phyloP scores from a whole-genome alignment of 2,113 vertebrate species.

The Gadus chalcogrammus region DNA sequence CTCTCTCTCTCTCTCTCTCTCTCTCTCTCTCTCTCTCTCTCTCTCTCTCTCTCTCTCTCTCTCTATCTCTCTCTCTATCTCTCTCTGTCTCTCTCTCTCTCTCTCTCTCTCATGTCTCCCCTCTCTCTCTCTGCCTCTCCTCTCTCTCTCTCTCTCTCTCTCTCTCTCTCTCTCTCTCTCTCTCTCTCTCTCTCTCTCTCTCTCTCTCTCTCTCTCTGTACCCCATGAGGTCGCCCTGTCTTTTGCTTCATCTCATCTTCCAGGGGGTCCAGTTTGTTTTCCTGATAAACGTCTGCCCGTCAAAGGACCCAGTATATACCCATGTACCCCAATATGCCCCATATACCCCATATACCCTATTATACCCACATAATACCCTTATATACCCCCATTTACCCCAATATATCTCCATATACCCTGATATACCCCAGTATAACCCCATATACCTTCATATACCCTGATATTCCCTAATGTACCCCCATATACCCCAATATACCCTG shows the following conservation, averaged over 20 bases:
- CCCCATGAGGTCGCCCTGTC: neutral
- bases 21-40: slow-evolving; percentile 7
- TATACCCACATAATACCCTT: too few species aligned
- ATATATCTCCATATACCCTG: too few species aligned
- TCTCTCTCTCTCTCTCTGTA: neutral
- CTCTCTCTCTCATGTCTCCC: neutral
- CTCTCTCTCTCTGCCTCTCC: neutral
- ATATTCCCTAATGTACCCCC: too few species aligned
- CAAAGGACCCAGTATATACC: too few species aligned
- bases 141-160: neutral
- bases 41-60: neutral
- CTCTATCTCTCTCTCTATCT: neutral
- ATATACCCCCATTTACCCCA: too few species aligned
- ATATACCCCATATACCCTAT: too few species aligned
- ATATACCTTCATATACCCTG: too few species aligned
- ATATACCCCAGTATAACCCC: too few species aligned
- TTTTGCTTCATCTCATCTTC: neutral
- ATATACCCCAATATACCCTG: too few species aligned
- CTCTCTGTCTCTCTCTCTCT: neutral
- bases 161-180: slow-evolving; percentile 7
- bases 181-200: slow-evolving; percentile 2
- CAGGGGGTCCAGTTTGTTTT: neutral
- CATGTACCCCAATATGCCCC: too few species aligned
- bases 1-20: neutral
- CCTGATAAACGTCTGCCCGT: neutral